A percentile compares a stretch with the other conserved stretches of the same genome.
Conservation (phyloP, 2,113 vertebrate species). For the Murina feae region DNA sequence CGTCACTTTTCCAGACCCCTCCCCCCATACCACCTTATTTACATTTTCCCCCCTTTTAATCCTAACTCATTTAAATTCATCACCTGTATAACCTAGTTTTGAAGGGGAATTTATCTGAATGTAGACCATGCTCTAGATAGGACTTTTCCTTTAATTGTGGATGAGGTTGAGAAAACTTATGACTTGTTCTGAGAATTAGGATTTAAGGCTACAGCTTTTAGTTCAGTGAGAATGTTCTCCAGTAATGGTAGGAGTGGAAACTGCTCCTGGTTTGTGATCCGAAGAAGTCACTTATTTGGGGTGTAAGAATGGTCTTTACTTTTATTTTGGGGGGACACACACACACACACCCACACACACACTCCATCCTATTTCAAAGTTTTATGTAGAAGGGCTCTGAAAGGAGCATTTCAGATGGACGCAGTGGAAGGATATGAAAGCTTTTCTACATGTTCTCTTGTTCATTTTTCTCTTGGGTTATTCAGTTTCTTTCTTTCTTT, state of each 20-base stretch:
- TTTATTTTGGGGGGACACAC: neutral
- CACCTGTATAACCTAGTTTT: neutral
- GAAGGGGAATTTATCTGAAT: neutral
- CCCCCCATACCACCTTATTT: neutral
- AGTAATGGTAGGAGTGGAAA: neutral
- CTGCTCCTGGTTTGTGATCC: neutral
- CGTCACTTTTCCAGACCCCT: neutral
- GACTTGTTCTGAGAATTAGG: neutral
- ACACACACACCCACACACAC: neutral
- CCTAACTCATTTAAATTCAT: neutral
- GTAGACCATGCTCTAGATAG: neutral
- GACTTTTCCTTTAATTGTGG: neutral
- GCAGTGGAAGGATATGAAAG: neutral
- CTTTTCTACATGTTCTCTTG: neutral
- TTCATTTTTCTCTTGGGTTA: neutral
- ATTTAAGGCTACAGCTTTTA: neutral
- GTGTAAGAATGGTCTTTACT: neutral
- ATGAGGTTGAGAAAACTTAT: neutral
- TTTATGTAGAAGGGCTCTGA: neutral
- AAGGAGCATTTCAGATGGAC: neutral
- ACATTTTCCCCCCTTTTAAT: neutral
- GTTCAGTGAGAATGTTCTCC: neutral
- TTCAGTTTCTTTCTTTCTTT: neutral
- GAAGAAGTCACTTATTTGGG: neutral
- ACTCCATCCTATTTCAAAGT: neutral